These are phyloP conservation scores for Drosophila lowei DNA, from an alignment of 1,140 invertebrate species.

Conservation along the genomic window DNA sequence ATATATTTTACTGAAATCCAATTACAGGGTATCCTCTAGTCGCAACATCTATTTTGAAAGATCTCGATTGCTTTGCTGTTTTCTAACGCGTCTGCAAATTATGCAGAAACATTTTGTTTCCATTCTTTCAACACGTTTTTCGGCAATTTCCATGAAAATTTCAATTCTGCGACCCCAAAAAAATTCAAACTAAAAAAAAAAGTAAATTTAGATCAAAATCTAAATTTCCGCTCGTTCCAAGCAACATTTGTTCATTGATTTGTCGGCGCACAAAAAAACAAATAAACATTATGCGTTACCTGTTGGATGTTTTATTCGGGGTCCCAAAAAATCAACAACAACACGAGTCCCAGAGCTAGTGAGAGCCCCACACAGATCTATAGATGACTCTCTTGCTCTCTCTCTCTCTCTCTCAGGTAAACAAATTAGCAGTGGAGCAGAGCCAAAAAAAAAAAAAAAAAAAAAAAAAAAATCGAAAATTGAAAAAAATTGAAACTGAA, in stretches of 20 bases:
- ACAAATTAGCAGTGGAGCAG: constrained; percentile 59
- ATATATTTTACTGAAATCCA: too few relatives aligned
- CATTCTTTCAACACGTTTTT: constrained; percentile 63
- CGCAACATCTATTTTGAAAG: too few relatives aligned
- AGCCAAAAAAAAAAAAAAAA: constrained; percentile 25
- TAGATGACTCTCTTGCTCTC: constrained; percentile 1
- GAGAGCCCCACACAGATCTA: too few relatives aligned
- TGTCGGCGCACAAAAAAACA: constrained; percentile 9
- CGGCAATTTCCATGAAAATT: constrained; percentile 30
- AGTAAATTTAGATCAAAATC: neutral
- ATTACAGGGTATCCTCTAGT: neutral
- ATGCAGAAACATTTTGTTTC: constrained; percentile 57
- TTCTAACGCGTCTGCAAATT: constrained; percentile 42
- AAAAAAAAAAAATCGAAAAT: constrained; percentile 23
- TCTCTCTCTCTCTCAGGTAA: constrained; percentile 53
- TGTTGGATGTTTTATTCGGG: constrained; percentile 24
- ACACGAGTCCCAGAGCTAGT: too few relatives aligned
- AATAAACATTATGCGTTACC: constrained; percentile 34
- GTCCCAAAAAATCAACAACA: constrained; percentile 57
- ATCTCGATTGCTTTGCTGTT: constrained; percentile 8
- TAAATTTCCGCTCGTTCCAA: constrained; percentile 18
- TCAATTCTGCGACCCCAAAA: constrained; percentile 18
- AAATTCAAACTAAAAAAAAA: neutral
- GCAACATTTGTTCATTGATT: constrained; percentile 50
- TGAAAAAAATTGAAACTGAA: constrained; percentile 11